These are phyloP conservation scores for Petrocephalus sullivani DNA, from an alignment of 2,797 vertebrate genomes.

Conservation along the genomic window DNA sequence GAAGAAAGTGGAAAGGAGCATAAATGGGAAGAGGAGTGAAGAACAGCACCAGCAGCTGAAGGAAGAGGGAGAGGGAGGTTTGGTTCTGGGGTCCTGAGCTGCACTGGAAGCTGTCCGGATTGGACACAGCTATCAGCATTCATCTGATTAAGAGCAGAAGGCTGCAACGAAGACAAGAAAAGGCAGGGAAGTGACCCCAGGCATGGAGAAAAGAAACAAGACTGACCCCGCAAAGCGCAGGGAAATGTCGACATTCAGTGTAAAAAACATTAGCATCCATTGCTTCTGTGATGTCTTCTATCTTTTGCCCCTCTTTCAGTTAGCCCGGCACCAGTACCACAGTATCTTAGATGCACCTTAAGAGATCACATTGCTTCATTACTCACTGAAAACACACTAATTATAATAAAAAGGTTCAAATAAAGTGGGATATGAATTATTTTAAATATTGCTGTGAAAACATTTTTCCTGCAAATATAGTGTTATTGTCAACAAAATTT, in stretches of 20 bases:
- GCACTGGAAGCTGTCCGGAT: neutral
- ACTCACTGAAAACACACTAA: neutral
- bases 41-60: neutral
- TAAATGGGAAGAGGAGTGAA: neutral
- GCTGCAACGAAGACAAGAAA: neutral
- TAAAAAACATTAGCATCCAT: neutral
- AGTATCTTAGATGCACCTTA: neutral
- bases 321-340: neutral
- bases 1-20: neutral
- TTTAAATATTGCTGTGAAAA: neutral
- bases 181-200: neutral
- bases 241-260: neutral
- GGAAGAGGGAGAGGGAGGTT: neutral
- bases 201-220: neutral
- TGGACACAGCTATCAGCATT: neutral
- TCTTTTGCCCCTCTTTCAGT: neutral
- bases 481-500: neutral
- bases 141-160: conserved; percentile 6
- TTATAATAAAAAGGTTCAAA: neutral
- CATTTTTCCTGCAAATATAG: neutral
- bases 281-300: neutral
- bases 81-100: neutral
- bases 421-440: neutral
- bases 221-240: neutral
- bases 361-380: neutral